Base-by-base conservation (phyloP, 2,797 vertebrate genomes). In the Arremon brunneinucha region DNA sequence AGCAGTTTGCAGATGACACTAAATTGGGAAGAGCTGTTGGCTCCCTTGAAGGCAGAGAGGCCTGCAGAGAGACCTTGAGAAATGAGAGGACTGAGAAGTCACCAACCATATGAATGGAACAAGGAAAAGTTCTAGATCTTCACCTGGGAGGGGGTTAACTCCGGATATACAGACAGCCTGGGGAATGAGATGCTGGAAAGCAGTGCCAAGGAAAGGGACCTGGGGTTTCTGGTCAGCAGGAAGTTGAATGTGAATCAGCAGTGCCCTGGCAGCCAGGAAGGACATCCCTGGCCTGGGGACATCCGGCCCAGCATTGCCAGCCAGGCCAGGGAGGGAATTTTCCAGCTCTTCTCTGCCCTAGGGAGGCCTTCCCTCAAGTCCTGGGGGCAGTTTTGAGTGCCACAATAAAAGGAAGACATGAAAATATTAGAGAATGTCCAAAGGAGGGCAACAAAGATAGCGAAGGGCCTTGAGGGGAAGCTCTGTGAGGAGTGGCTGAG, bases 161-260 rank as follows among this genome's bases (percentile, higher is more conserved):
- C 15, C 17, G 22, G 11, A 27, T 52, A 12, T 14, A 64, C 2
- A 4, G 35, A 43, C 9, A 28, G 17, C 1, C n/a, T 27, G 24
- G 21, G 4, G 12, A 77, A 77, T 32, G 44, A 70, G 37, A 64
- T 5, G 12, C n/a, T 70, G 44, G 24, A 57, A 44, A 52, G 35
- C 44, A 70, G 17, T 0, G 1, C 28, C 1, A 1, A 2, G 8
- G 71, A 77, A 70, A 50, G 3, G n/a, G 37, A 39, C 17, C 4
- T 22, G 1, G 24, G 14, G 2, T 4, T 8, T 10, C 44, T 63
- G 37, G 28, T 34, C 1, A 1, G 8, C 0, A 0, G 19, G 2
- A 62, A 62, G 9, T 2, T 70, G 37, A 63, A 63, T 1, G 1
- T 2, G 44, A 39, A 21, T 2, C n/a, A 83, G 20, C 37, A 50